A percentile compares a stretch with the other conserved stretches of the same genome.
phyloP scores from a whole-genome alignment of 2,888 invertebrate species.

The Ptilodon capucinus region DNA sequence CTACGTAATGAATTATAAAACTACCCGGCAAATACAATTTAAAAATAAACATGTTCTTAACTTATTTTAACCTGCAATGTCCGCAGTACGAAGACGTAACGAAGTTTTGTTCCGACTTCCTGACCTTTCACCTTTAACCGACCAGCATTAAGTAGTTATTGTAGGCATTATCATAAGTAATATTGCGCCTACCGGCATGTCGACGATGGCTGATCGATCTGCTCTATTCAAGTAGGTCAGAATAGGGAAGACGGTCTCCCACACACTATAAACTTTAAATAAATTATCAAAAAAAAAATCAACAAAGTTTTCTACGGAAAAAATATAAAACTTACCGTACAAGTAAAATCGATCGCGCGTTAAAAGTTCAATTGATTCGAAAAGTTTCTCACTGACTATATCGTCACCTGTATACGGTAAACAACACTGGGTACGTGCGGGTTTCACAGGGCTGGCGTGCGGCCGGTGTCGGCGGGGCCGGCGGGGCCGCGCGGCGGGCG shows the following conservation, averaged over 20 bases:
- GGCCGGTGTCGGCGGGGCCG: conserved; percentile 23
- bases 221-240: conserved; percentile 43
- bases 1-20: no score
- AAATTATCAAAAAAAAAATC: not conserved
- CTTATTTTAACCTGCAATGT: conserved; percentile 1
- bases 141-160: conserved; percentile 15
- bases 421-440: conserved; percentile 29
- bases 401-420: conserved; percentile 52
- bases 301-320: not conserved
- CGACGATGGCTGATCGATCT: conserved; percentile 35
- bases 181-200: conserved; percentile 17
- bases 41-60: not conserved
- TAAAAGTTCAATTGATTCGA: conserved; percentile 60
- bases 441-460: conserved; percentile 22
- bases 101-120: conserved; percentile 26
- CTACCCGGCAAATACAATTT: no score
- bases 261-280: conserved; percentile 1
- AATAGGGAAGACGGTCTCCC: conserved; percentile 23
- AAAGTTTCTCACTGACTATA: conserved; percentile 55
- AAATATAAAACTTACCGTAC: conserved; percentile 47
- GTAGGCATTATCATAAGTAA: conserved; percentile 19
- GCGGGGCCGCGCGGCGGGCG: conserved; percentile 30
- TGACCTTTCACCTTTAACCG: conserved; percentile 37
- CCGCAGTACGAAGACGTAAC: conserved; percentile 17
- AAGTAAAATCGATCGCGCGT: conserved; percentile 56